A percentile compares a stretch with the other conserved stretches of the same genome.
phyloP scores from a whole-genome alignment of 2,113 vertebrate genomes.

The Ptilorrhoa leucosticta region DNA sequence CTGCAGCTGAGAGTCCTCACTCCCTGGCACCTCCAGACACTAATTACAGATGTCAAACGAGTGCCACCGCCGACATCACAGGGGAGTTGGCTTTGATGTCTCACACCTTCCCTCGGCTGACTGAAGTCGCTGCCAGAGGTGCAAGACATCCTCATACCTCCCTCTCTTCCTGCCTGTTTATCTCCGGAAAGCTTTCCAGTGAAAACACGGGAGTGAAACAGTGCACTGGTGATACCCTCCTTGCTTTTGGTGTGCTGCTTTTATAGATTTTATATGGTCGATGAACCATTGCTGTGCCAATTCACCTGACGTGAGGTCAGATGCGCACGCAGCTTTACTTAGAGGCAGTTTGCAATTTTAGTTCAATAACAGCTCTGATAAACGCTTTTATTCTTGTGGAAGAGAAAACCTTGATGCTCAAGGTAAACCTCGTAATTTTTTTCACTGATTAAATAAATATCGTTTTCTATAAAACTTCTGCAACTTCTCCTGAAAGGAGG shows the following conservation, averaged over 20 bases:
- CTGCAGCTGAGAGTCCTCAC: not conserved
- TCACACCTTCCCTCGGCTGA: not conserved
- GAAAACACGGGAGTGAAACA: not conserved
- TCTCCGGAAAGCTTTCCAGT: not conserved
- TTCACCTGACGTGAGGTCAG: not conserved
- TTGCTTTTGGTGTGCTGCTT: not conserved
- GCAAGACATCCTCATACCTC: not conserved
- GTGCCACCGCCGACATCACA: not conserved
- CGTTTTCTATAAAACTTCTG: not conserved
- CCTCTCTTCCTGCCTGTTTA: not conserved
- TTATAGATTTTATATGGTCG: accelerated
- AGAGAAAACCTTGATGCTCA: not conserved
- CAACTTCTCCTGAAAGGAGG: not conserved
- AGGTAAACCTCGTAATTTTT: accelerated
- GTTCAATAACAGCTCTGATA: not conserved
- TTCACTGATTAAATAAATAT: accelerated
- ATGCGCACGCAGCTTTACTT: accelerated
- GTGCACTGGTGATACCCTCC: not conserved
- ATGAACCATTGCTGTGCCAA: not conserved
- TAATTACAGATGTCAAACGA: constrained; percentile 32
- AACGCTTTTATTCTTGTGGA: not conserved
- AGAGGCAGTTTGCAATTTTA: not conserved
- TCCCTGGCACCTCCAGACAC: not conserved
- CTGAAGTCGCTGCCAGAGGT: not conserved
- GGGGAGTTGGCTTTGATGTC: constrained; percentile 8